Evolutionary conservation across 2,888 invertebrate genomes (phyloP).

Genomic region (Eristalis pertinax): DNA sequence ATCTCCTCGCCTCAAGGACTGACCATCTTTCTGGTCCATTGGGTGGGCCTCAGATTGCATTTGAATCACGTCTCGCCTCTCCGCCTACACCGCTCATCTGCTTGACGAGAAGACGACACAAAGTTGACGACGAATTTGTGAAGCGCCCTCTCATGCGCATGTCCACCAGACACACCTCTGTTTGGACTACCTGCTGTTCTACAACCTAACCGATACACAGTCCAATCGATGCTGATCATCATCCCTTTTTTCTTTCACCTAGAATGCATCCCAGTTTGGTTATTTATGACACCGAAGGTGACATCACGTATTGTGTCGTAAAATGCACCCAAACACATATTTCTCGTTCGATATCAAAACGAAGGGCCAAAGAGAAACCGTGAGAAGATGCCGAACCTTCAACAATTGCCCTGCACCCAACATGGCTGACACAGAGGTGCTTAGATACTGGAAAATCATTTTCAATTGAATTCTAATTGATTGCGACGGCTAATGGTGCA

Average conservation of each 20-base stretch:
- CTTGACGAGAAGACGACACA: conserved; percentile 11
- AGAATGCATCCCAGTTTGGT: not conserved
- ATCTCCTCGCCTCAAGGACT: not conserved
- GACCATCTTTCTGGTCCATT: not conserved
- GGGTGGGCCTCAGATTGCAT: not conserved
- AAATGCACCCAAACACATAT: not conserved
- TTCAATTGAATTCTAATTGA: not conserved
- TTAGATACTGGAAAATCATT: not conserved
- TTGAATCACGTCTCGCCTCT: conserved; percentile 6
- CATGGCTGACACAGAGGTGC: not conserved
- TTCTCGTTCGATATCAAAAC: not conserved
- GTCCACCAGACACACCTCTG: conserved; percentile 22
- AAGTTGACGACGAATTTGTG: conserved; percentile 14
- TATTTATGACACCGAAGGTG: conserved; percentile 25
- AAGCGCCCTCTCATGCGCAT: conserved; percentile 22
- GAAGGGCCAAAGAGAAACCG: not conserved
- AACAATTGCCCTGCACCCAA: not conserved
- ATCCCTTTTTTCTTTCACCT: conserved; percentile 2
- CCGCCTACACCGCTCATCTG: conserved; percentile 15
- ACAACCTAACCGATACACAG: conserved; percentile 1
- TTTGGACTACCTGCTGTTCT: conserved; percentile 22
- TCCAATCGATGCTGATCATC: conserved; percentile 16
- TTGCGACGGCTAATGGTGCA: not conserved
- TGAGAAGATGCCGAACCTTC: not conserved
- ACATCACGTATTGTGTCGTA: conserved; percentile 21